A percentile compares a stretch with the other conserved stretches of the same genome.
Conservation (phyloP, 2,888 invertebrate genomes). For the Drosophila eohydei region DNA sequence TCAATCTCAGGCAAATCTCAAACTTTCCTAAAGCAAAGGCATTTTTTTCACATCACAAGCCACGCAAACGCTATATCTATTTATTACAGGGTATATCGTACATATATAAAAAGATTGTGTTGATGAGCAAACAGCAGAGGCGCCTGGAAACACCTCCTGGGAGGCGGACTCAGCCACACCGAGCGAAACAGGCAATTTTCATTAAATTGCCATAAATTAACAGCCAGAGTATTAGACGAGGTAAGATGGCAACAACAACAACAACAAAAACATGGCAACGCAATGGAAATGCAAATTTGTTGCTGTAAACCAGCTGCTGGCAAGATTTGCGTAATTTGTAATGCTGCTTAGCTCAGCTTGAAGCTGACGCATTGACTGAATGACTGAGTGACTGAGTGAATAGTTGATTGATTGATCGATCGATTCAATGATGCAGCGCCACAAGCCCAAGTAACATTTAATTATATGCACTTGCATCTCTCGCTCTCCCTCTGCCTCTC, state of each 20-base stretch:
- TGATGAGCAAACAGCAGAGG: slow-evolving; percentile 53
- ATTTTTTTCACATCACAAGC: background rate
- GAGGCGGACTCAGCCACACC: slow-evolving; percentile 18
- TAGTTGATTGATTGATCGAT: slow-evolving; percentile 20
- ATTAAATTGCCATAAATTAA: slow-evolving; percentile 76
- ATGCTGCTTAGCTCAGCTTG: slow-evolving; percentile 51
- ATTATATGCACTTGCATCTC: slow-evolving; percentile 70
- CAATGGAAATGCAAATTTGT: slow-evolving; percentile 60
- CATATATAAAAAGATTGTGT: slow-evolving; percentile 1
- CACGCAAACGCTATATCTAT: background rate
- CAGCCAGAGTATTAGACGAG: slow-evolving; percentile 64
- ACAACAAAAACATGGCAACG: slow-evolving; percentile 29
- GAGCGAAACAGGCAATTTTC: slow-evolving; percentile 55
- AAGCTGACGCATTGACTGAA: slow-evolving; percentile 52
- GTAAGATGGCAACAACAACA: slow-evolving; percentile 50
- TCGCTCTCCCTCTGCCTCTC: slow-evolving; percentile 4
- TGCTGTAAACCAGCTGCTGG: slow-evolving; percentile 60
- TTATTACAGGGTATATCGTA: slow-evolving; percentile 3
- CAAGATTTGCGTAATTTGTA: slow-evolving; percentile 73
- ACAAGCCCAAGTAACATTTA: slow-evolving; percentile 62
- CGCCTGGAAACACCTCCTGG: slow-evolving; percentile 48
- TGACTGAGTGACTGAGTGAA: slow-evolving; percentile 38
- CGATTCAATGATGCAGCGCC: slow-evolving; percentile 53
- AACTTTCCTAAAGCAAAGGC: background rate
- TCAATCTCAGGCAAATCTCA: background rate